Evolutionary conservation across 2,888 invertebrate species (phyloP).

Genomic region (Ramazzottius varieornatus): DNA sequence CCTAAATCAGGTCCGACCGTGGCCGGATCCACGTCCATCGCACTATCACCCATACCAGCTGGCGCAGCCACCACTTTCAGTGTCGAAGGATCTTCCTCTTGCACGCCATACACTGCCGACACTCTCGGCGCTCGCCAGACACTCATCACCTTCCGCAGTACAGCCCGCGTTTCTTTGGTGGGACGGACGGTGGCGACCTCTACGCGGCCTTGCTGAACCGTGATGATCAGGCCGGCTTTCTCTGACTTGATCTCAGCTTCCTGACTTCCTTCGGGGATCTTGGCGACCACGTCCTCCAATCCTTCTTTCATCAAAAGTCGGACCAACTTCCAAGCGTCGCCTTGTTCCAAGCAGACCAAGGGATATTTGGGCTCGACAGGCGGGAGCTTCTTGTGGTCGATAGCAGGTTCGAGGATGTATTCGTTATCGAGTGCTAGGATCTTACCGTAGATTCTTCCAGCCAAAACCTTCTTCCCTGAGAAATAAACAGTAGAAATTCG

Average conservation of each 20-base stretch:
- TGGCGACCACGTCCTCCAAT: neutral
- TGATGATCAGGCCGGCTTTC: neutral
- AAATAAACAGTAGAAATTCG: no score
- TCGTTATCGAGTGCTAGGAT: neutral
- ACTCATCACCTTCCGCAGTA: neutral
- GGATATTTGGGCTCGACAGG: neutral
- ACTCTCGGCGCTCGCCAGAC: neutral
- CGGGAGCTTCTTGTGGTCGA: no score
- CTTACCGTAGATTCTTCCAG: neutral
- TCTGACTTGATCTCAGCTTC: neutral
- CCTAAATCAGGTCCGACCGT: no score
- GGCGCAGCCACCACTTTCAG: neutral
- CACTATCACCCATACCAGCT: no score
- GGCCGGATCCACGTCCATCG: neutral
- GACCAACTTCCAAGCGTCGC: neutral
- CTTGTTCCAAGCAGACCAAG: neutral
- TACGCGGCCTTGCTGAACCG: neutral
- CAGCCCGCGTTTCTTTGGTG: neutral
- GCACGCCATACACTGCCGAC: neutral
- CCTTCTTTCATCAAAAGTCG: neutral
- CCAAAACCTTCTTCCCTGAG: neutral
- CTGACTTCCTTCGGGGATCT: neutral
- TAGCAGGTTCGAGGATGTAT: neutral
- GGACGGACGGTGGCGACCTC: neutral
- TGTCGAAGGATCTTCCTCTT: neutral